Conservation (phyloP, 1,140 invertebrate genomes). For the Cephus cinctus region DNA sequence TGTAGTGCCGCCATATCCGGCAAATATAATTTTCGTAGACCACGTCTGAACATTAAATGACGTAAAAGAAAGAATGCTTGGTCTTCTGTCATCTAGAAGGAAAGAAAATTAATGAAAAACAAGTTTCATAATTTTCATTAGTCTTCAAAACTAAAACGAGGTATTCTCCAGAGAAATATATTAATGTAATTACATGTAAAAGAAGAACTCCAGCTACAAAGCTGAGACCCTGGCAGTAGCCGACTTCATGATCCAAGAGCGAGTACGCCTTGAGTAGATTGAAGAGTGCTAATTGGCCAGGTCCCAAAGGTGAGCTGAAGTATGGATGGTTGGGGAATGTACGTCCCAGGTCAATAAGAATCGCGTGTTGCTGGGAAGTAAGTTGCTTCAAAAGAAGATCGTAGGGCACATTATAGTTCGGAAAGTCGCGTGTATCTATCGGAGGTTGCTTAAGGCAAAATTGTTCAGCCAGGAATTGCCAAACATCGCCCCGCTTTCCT, state of each 20-base stretch:
- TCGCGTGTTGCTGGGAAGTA: slow-evolving; percentile 93
- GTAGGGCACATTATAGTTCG: slow-evolving; percentile 78
- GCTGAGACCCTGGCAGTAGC: slow-evolving; percentile 94
- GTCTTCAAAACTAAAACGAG: not conserved
- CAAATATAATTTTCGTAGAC: slow-evolving; percentile 83
- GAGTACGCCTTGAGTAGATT: slow-evolving; percentile 96
- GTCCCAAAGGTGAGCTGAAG: slow-evolving; percentile 82
- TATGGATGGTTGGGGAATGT: slow-evolving; percentile 95
- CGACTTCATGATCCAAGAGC: slow-evolving; percentile 88
- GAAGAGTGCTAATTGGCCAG: slow-evolving; percentile 90
- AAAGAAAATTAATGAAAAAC: slow-evolving; percentile 18
- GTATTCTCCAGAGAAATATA: slow-evolving; percentile 5
- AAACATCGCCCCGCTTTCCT: slow-evolving; percentile 84
- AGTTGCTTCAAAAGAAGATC: slow-evolving; percentile 80
- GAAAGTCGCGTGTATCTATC: slow-evolving; percentile 67
- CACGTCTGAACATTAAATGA: slow-evolving; percentile 88
- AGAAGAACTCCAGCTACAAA: slow-evolving; percentile 92
- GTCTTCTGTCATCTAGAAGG: slow-evolving; percentile 84
- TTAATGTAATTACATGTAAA: slow-evolving; percentile 75
- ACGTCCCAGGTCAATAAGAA: slow-evolving; percentile 87
- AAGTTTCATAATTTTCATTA: not conserved
- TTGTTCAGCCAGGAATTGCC: slow-evolving; percentile 86
- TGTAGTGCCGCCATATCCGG: slow-evolving; percentile 93
- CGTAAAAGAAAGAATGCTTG: slow-evolving; percentile 84
- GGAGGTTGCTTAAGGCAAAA: slow-evolving; percentile 70